phyloP scores from a whole-genome alignment of 35 echinoderm and acorn worm genomes.

The Diadema setosum region DNA sequence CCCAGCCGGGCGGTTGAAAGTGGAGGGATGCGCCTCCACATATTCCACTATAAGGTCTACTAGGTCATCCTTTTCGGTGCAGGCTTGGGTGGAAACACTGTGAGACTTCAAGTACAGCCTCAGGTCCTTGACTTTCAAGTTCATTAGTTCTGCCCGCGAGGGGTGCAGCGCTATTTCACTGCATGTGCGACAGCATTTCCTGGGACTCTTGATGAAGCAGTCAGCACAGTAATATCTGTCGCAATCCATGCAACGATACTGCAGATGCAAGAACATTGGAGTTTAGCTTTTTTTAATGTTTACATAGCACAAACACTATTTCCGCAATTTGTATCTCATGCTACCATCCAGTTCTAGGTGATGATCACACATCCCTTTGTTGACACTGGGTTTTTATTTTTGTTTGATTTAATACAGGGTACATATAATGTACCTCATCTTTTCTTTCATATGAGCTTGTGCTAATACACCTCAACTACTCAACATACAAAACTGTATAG shows the following conservation, averaged over 20 bases:
- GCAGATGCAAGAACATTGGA: background rate
- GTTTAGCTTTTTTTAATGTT: too few species aligned
- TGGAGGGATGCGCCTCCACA: background rate
- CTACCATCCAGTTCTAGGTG: too few species aligned
- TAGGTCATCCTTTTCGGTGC: conserved; percentile 42
- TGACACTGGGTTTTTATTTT: too few species aligned
- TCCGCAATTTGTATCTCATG: too few species aligned
- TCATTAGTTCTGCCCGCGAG: background rate
- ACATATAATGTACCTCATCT: too few species aligned
- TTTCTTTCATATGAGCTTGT: too few species aligned
- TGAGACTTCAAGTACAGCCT: conserved; percentile 2
- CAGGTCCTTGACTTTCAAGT: conserved; percentile 36
- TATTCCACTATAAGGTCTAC: conserved; percentile 42
- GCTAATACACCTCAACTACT: too few species aligned
- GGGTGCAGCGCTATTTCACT: background rate
- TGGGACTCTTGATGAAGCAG: conserved; percentile 38
- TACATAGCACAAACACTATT: too few species aligned
- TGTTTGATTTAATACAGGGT: too few species aligned
- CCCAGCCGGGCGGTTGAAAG: too few species aligned
- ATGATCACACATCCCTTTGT: too few species aligned
- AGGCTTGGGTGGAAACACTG: conserved; percentile 27
- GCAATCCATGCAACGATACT: conserved; percentile 49
- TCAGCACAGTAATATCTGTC: conserved; percentile 34
- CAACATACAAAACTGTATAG: too few species aligned
- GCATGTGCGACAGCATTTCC: conserved; percentile 13